phyloP scores from a whole-genome alignment of 1,140 invertebrate genomes.

The Lamellibrachia luymesi region DNA sequence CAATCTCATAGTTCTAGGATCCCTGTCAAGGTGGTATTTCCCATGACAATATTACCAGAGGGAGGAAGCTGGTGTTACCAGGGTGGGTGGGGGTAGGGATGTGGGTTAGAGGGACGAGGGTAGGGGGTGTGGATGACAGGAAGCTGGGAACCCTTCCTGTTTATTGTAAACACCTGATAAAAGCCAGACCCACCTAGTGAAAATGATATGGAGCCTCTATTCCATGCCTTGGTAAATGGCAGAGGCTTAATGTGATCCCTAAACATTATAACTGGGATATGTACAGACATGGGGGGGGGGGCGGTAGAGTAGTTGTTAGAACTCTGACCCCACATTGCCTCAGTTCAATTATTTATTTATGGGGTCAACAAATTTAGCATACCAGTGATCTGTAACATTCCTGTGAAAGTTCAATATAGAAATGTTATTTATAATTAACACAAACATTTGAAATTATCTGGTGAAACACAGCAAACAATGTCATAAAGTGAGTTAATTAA shows the following conservation, averaged over 20 bases:
- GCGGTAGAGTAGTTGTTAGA: too few relatives aligned
- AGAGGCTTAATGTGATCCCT: not conserved
- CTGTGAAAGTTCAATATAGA: too few relatives aligned
- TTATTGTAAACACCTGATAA: not conserved
- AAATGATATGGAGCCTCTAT: not conserved
- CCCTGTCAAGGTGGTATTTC: not conserved
- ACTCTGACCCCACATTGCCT: too few relatives aligned
- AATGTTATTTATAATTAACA: too few relatives aligned
- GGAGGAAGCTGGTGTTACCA: not conserved
- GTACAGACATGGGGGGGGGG: not conserved
- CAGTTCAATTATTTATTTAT: too few relatives aligned
- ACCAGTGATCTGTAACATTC: too few relatives aligned
- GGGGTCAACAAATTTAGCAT: too few relatives aligned
- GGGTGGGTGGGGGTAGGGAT: not conserved
- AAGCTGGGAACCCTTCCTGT: not conserved
- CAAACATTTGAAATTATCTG: too few relatives aligned
- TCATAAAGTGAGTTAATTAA: too few relatives aligned
- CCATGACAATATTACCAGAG: not conserved
- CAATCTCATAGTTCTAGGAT: not conserved
- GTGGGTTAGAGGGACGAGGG: too few relatives aligned
- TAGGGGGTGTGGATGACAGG: not conserved
- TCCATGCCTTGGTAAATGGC: not conserved
- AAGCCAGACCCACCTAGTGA: not conserved
- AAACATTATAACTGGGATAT: not conserved
- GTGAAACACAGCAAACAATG: too few relatives aligned